These are phyloP conservation scores for Acanthurus tractus DNA, from an alignment of 2,797 vertebrate genomes.

Conservation along the genomic window DNA sequence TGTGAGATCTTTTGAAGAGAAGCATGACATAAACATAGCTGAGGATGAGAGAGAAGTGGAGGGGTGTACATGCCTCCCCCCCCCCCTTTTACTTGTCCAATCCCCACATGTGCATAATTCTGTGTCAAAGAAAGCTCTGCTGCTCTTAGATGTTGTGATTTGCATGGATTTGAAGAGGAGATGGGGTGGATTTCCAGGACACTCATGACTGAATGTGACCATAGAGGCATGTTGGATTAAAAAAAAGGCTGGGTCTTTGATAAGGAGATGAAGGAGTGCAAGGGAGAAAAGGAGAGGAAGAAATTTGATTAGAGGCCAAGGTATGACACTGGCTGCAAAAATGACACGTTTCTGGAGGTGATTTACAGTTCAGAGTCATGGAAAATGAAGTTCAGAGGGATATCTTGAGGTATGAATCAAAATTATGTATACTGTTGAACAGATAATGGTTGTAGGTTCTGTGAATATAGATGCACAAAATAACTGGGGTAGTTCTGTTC, in stretches of 20 bases:
- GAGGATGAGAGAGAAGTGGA: constrained; percentile 55
- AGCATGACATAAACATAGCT: constrained; percentile 73
- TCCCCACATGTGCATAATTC: constrained; percentile 76
- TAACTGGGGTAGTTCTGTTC: neutral
- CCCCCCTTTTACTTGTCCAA: constrained; percentile 43
- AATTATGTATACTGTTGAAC: neutral
- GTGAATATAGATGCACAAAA: neutral
- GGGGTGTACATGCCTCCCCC: constrained; percentile 24
- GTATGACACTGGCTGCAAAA: constrained; percentile 48
- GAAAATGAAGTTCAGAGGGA: constrained; percentile 16
- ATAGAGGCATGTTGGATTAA: constrained; percentile 77
- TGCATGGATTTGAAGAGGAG: constrained; percentile 82
- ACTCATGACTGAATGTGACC: constrained; percentile 83
- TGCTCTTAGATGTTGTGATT: constrained; percentile 83
- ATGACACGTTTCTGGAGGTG: constrained; percentile 43
- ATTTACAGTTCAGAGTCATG: constrained; percentile 44
- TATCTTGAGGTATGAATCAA: constrained; percentile 11
- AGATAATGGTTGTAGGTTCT: neutral
- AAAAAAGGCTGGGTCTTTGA: constrained; percentile 68
- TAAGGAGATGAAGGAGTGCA: constrained; percentile 17
- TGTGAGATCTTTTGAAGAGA: constrained; percentile 65
- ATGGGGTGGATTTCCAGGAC: constrained; percentile 81
- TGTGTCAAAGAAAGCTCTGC: constrained; percentile 75
- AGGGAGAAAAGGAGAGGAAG: constrained; percentile 47
- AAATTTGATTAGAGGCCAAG: constrained; percentile 67